Evolutionary conservation across 2,888 invertebrate genomes (phyloP).

Genomic region (Timema podura): DNA sequence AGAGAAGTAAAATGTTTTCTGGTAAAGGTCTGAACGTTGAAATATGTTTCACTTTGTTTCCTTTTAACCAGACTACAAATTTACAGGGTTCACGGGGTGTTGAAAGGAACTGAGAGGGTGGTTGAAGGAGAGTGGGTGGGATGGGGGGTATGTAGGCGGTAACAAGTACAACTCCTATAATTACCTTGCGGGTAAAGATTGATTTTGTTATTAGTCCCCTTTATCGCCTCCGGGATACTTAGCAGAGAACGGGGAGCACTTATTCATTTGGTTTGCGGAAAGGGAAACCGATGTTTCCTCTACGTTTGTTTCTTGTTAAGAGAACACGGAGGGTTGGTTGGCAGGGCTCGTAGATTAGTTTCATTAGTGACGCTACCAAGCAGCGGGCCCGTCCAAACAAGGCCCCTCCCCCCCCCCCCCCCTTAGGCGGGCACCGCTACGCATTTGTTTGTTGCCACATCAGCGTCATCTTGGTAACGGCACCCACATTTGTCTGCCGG

Average conservation of each 20-base stretch:
- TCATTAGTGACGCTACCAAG: constrained; percentile 19
- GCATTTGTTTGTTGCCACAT: constrained; percentile 26
- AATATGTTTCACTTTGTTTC: constrained; percentile 29
- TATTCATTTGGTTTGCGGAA: constrained; percentile 28
- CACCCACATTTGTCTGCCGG: constrained; percentile 20
- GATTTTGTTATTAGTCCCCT: constrained; percentile 30
- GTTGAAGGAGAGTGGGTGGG: not conserved
- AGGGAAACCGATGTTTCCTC: constrained; percentile 7
- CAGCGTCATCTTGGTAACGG: constrained; percentile 25
- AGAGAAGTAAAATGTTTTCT: constrained; percentile 23
- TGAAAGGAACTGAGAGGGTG: not conserved
- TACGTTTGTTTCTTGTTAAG: not conserved
- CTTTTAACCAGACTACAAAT: constrained; percentile 25
- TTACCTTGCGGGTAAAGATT: constrained; percentile 28
- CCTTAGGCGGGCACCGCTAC: constrained; percentile 12
- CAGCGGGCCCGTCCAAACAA: constrained; percentile 2
- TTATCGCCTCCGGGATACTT: constrained; percentile 30
- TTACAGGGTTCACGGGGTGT: constrained; percentile 8
- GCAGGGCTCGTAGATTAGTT: constrained; percentile 22
- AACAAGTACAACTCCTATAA: constrained; percentile 21
- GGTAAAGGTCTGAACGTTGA: constrained; percentile 25
- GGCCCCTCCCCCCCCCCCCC: not conserved
- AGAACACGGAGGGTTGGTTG: not conserved
- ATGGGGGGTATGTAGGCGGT: no score
- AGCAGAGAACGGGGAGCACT: constrained; percentile 23